Conservation (phyloP, 2,113 vertebrate species). For the Tinamus guttatus region DNA sequence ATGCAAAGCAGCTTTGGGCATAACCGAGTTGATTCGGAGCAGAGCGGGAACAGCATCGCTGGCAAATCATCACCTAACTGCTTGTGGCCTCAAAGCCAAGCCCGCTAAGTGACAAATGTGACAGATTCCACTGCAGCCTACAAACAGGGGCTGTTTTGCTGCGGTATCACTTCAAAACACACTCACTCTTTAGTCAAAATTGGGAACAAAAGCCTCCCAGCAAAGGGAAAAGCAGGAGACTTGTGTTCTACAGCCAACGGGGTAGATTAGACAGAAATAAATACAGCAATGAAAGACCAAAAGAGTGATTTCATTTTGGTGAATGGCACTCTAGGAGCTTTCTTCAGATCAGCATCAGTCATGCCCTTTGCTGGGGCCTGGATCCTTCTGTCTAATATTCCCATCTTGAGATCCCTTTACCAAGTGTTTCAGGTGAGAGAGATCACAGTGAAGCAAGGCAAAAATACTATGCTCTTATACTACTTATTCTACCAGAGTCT, state of each 20-base stretch:
- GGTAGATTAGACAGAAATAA: neutral
- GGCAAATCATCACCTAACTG: neutral
- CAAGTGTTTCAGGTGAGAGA: neutral
- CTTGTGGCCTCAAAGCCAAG: neutral
- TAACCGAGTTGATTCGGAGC: neutral
- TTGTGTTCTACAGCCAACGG: neutral
- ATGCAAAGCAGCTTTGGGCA: neutral
- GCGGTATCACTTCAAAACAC: neutral
- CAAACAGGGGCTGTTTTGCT: no score
- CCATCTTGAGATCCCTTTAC: no score
- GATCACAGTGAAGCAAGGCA: neutral
- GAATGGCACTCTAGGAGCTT: neutral
- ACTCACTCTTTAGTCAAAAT: neutral
- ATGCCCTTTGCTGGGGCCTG: neutral
- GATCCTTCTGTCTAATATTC: neutral
- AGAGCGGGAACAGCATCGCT: neutral
- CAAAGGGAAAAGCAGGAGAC: neutral
- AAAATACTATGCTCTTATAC: neutral
- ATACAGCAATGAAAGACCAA: neutral
- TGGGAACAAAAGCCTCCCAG: neutral
- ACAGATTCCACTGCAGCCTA: neutral
- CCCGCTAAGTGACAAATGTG: fast-evolving
- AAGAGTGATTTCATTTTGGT: neutral
- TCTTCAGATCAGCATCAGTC: neutral
- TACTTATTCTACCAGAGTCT: neutral